Base-by-base conservation (phyloP, 2,113 vertebrate species). In the Polypterus bichir region DNA sequence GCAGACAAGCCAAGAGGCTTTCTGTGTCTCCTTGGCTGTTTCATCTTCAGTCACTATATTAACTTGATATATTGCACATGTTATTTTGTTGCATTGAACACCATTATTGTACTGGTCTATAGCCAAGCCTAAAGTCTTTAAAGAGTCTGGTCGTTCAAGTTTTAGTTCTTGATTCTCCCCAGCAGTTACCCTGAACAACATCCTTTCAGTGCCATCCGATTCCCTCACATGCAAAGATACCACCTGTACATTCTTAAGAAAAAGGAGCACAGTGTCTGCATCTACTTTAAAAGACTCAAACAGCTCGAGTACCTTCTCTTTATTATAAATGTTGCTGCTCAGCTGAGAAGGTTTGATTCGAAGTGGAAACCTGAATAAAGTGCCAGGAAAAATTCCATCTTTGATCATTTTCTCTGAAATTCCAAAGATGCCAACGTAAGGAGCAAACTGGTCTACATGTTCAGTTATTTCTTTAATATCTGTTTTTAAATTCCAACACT, bases 201-300 rank as follows among this genome's bases (percentile, higher is more conserved):
- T 80, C 47, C 81, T 87, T 63, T 99, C 93, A 0, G 84, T 89
- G 44, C 95, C 95, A 53, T 93, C 88, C 0, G 85, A 83, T 70
- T 97, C 92, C 2, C 93, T 84, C 60, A 94, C 71, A 1, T 94
- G 86, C 68, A 99, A 68, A 2, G 96, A 97, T 49, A 99, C 88
- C 58, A 85, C 88, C 73, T 96, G 89, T 58, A 99, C 93, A 1
- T 91, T 97, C 69, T 93, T 97, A 52, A 99, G 81, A 64, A 99
- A 99, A 9, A 99, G 88, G 56, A 98, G 78, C 1, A 99, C 92
- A 0, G 94, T 98, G 77, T 97, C 94, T 0, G 94, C 94, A 27
- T 99, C 96, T 0, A 91, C 91, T 76, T 89, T 89, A 66, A 99
- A 99, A 6, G 96, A 99, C 46, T 97, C 92, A 70, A 95, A 99